Evolutionary conservation across 2,888 invertebrate species (phyloP), one percentile per base, ranked within the genome.

Genomic region (Gisinianus flammeolus): DNA sequence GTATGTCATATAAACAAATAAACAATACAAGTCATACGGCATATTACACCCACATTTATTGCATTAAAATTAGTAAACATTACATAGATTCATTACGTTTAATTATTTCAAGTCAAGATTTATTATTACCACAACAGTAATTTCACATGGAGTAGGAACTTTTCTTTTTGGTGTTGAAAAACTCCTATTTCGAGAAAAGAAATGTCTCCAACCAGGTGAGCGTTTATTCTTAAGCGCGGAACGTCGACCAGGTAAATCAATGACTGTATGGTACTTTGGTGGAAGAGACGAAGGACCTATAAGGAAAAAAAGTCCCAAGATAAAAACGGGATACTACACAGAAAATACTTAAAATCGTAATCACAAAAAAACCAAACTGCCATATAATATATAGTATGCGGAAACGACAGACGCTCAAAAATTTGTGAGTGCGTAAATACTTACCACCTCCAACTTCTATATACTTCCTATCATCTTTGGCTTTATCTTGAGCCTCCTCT

Each of bases 221-320:
- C 87, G 85, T 80, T 87, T 87, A 69, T 86, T 84, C 82, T 87
- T 87, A 5, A 85, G 79, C 58, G 85, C 84, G 75, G 80, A 84
- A 54, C 86, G 84, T 83, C 86, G 86, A 71, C 84, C 83, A 0
- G 97, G 97, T 66, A 96, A 88, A 78, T 97, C 96, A 82, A 98
- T 90, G 4, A 98, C 93, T 0, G 98, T 98, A 87, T 98, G 98
- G 86, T 97, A 98, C 85, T 91, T 91, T 75, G 91, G 88, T 44
- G 70, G 70, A 12, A 35, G 35, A 8, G 35, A 56, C 4, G 16
- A 56, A 56, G n/a, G 22, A n/a, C 56, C 16, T 44, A 44, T 10
- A 16, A 10, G 8, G 44, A 44, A 44, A 44, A 44, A 44, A 44
- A 44, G 16, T 44, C 44, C 44, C n/a, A n/a, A n/a, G n/a, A n/a